phyloP scores from a whole-genome alignment of 2,888 invertebrate species.

The Eumacrocentrus americanus region DNA sequence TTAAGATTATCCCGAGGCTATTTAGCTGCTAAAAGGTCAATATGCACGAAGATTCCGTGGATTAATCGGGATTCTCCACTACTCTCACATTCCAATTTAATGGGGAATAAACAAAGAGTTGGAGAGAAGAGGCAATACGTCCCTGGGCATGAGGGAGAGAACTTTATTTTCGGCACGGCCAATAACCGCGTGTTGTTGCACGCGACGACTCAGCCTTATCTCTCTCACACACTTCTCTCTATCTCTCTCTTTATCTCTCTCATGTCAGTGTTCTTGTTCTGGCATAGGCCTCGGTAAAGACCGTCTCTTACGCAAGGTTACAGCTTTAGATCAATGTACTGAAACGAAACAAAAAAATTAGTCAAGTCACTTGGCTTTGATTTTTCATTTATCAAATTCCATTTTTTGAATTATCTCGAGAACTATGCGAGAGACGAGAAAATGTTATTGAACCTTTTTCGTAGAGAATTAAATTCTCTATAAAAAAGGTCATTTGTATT shows the following conservation, averaged over 20 bases:
- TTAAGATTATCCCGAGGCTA: not conserved
- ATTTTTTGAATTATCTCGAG: too few species aligned
- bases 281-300: not conserved
- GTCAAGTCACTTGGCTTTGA: too few species aligned
- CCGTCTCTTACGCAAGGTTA: not conserved
- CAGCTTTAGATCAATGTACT: not conserved
- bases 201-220: not conserved
- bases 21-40: not conserved
- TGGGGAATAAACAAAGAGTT: slow-evolving; percentile 25
- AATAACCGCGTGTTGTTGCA: slow-evolving; percentile 29
- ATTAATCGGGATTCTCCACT: too few species aligned
- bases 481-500: too few species aligned
- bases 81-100: not conserved
- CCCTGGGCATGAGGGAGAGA: slow-evolving; percentile 23
- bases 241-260: too few species aligned
- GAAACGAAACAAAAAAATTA: not conserved
- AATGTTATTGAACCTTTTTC: too few species aligned
- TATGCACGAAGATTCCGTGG: not conserved
- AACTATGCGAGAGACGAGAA: too few species aligned
- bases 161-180: slow-evolving; percentile 37
- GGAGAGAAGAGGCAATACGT: not conserved
- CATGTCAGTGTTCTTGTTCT: not conserved
- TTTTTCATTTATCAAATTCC: too few species aligned
- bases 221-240: not conserved
- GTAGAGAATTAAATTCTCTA: too few species aligned